Evolutionary conservation across 2,113 vertebrate species (phyloP), one percentile per base, ranked within the genome.

Genomic region (Amia ocellicauda): DNA sequence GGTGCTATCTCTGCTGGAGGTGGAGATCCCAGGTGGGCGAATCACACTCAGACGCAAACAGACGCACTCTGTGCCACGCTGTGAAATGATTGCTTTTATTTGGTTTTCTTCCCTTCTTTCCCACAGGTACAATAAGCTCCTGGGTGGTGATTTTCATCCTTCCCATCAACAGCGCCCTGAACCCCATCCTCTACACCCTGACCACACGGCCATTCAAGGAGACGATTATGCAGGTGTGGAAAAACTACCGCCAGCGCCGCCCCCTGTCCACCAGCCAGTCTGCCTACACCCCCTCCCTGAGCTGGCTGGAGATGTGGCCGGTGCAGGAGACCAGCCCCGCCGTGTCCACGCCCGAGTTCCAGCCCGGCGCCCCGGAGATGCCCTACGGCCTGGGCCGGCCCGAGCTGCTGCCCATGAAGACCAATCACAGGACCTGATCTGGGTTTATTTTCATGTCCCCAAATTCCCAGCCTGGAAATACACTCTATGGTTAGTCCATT

Each of bases 141-240:
- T 99, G 95, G 96, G 95, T 98, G 40, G 96, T 98, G 64, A 94
- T 98, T 79, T 99, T 99, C 66, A 97, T 99, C 74, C 83, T 99
- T 53, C 96, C 96, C 64, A 99, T 98, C 80, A 99, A 99, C 62
- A 98, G 95, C 10, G 95, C 96, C 74, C 84, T 98, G 58, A 99
- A 99, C 72, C 96, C 96, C 68, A 94, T 99, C 79, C 91, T 98
- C 29, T 99, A 99, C 79, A 99, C 96, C 3, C 82, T 99, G 79
- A 99, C 96, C 41, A 99, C 96, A 1, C 85, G 95, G 64, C 93
- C 95, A 60, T 99, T 99, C 81, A 98, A 96, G 79, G 95, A 99
- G 87, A 98, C 93, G 78, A 92, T 99, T 28, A 80, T 91, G 63
- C 95, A 93, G 72, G 83, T 94, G 58, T 98, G 96, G 95, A 81